phyloP scores from a whole-genome alignment of 2,113 vertebrate species.

The Eonycteris spelaea region DNA sequence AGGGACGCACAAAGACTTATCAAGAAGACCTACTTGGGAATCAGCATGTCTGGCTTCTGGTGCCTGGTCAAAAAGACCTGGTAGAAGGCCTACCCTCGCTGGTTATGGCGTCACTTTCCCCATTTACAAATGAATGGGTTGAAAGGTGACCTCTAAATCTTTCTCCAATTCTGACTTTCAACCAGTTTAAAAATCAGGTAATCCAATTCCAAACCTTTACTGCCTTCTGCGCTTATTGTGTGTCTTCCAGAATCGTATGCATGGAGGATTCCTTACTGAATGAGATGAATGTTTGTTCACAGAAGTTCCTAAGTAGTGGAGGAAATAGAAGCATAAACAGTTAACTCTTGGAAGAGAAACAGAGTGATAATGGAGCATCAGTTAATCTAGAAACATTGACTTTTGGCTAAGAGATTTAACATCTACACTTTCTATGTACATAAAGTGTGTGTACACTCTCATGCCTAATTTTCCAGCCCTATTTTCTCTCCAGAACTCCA shows the following conservation, averaged over 20 bases:
- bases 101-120: not conserved
- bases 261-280: not conserved
- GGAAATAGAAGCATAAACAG: constrained; percentile 7
- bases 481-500: constrained; percentile 11
- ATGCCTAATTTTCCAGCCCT: not conserved
- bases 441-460: not conserved
- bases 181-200: constrained; percentile 10
- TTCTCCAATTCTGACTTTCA: not conserved
- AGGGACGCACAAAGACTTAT: not conserved
- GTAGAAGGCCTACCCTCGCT: not conserved
- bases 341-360: not conserved
- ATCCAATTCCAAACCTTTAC: not conserved
- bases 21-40: not conserved
- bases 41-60: not conserved
- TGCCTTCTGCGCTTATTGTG: not conserved
- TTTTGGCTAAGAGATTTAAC: not conserved
- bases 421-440: not conserved
- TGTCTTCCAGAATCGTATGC: not conserved
- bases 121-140: constrained; percentile 5
- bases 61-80: not conserved
- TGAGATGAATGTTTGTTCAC: constrained; percentile 2
- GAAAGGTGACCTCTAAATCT: not conserved
- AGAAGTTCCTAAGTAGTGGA: not conserved
- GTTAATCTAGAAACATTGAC: not conserved
- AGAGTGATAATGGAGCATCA: not conserved